Evolutionary conservation across 2,113 vertebrate species (phyloP).

Genomic region (Platysteira castanea): DNA sequence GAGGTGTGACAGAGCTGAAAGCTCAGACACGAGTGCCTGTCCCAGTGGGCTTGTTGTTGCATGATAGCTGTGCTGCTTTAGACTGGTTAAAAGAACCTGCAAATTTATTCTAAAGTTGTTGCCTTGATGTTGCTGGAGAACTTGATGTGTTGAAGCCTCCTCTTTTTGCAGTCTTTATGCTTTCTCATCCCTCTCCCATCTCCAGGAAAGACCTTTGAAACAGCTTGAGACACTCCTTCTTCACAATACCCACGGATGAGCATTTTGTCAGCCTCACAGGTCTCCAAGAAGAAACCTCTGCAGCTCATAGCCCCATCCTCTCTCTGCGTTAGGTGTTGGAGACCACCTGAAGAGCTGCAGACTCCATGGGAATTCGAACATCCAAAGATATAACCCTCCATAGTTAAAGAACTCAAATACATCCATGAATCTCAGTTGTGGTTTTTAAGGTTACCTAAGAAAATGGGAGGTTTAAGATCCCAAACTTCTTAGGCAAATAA

Average conservation of each 20-base stretch:
- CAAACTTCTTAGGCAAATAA: not conserved
- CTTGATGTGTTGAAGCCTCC: not conserved
- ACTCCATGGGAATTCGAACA: not conserved
- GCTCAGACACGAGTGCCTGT: not conserved
- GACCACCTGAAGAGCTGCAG: not conserved
- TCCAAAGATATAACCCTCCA: not conserved
- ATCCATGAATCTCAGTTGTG: not conserved
- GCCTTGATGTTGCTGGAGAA: not conserved
- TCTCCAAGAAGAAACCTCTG: not conserved
- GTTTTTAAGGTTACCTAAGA: not conserved
- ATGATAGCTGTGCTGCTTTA: not conserved
- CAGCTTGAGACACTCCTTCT: not conserved
- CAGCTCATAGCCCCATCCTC: not conserved
- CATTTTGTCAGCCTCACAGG: not conserved
- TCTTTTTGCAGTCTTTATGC: not conserved
- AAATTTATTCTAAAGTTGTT: not conserved
- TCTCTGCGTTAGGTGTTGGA: accelerated
- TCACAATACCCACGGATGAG: accelerated
- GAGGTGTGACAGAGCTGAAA: not conserved
- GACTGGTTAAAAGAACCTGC: not conserved
- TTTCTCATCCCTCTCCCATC: not conserved
- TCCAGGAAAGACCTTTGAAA: not conserved
- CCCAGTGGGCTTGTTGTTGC: not conserved
- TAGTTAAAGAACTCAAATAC: not conserved
- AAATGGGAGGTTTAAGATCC: not conserved